Evolutionary conservation across 2,888 invertebrate species (phyloP).

Genomic region (Andrena marginata): DNA sequence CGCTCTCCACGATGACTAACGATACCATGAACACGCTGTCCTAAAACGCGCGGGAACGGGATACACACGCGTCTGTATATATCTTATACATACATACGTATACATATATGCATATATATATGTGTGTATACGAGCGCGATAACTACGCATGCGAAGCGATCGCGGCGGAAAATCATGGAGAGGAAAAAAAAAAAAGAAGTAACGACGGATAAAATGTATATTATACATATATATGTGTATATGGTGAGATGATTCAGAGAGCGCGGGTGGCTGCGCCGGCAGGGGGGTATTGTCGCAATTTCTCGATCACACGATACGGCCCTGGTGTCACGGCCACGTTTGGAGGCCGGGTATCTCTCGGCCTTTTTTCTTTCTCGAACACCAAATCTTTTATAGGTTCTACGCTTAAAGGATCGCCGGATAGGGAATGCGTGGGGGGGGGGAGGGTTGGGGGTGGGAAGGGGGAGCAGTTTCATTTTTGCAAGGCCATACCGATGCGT

Average conservation of each 20-base stretch:
- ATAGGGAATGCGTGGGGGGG: conserved; percentile 4
- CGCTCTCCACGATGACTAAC: conserved; percentile 86
- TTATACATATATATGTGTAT: conserved; percentile 42
- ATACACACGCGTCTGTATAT: conserved; percentile 47
- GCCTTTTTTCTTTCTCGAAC: conserved; percentile 78
- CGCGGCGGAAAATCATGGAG: conserved; percentile 38
- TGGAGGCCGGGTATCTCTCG: conserved; percentile 62
- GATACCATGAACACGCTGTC: conserved; percentile 86
- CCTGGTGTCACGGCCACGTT: conserved; percentile 65
- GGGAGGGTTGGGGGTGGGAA: neutral
- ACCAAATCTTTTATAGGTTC: conserved; percentile 81
- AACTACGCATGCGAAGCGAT: conserved; percentile 45
- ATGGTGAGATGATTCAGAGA: conserved; percentile 41
- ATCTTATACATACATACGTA: conserved; percentile 50
- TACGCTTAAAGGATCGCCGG: conserved; percentile 73
- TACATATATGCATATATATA: conserved; percentile 50
- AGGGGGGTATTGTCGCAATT: conserved; percentile 59
- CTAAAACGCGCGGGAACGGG: conserved; percentile 82
- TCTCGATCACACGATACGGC: conserved; percentile 47
- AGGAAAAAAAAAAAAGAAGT: conserved; percentile 47
- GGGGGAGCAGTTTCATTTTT: conserved; percentile 16
- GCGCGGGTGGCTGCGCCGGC: conserved; percentile 63
- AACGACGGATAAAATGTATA: conserved; percentile 46
- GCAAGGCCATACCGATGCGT: conserved; percentile 52
- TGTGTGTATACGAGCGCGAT: conserved; percentile 42